Evolutionary conservation across 2,888 invertebrate species (phyloP), one percentile per base, ranked within the genome.

Genomic region (Phyllotreta cruciferae): DNA sequence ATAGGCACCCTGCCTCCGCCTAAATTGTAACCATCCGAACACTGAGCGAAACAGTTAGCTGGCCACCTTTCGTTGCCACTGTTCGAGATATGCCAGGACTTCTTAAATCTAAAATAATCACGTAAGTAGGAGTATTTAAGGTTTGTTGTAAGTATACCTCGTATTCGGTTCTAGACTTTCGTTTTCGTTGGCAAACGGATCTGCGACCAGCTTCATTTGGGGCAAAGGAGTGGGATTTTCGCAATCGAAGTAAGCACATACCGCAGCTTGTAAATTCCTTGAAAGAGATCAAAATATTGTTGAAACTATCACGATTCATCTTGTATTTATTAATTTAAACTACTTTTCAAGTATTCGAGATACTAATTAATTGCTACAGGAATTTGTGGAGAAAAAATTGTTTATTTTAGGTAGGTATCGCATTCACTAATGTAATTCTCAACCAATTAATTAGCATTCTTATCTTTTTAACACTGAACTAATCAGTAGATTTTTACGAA

Each of bases 181-280:
- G 62, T 90, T 91, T 74, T 93, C 91, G 41, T 88, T 90, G 66
- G 92, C 87, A 35, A 90, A 89, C 67, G 90, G 86, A 81, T 93
- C 91, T 72, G 85, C 86, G 70, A 90, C 82, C 70, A 94, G 82
- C 44, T 87, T 84, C 92, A 94, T 92, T 54, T 87, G 87, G 73
- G 92, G 91, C 80, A 92, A 84, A 82, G 85, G 89, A 79, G 84
- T 85, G 70, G 87, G 86, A 73, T 90, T 88, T 77, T 90, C 89
- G 77, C 90, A 91, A 82, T 98, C 98, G 83, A 97, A 90, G 80
- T 96, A 98, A 75, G 96, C 93, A 82, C 97, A 93, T 74, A 98
- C 90, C 62, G 98, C 98, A 69, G 93, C 94, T 85, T 97, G 97
- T 60, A 98, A 85, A 82, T 98, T 98, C 98, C 98, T 98, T 81